Percentiles rank a stretch among this genome's conserved stretches.
phyloP scores from a whole-genome alignment of 1,140 invertebrate species.

The Bombus waltoni region DNA sequence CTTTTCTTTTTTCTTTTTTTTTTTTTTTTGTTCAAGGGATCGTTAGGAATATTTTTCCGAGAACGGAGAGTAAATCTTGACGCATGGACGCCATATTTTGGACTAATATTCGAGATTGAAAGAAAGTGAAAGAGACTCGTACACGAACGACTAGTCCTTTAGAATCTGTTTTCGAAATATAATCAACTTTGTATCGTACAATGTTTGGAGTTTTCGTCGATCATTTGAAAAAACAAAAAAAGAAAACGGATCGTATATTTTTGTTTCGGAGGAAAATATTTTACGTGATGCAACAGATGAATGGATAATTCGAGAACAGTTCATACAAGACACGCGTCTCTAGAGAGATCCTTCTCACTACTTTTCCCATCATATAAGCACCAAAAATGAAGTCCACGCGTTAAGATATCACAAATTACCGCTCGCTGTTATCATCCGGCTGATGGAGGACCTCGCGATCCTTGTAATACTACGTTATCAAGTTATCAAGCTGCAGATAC shows the following conservation, averaged over 20 bases:
- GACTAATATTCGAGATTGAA: no score
- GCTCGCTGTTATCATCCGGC: no score
- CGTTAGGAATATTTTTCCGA: background rate
- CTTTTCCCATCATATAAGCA: background rate
- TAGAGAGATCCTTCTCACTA: background rate
- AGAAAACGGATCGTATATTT: background rate
- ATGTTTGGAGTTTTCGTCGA: background rate
- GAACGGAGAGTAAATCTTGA: background rate
- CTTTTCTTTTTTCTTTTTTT: background rate
- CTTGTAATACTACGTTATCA: background rate
- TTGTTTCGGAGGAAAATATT: background rate
- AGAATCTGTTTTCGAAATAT: background rate
- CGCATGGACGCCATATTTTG: background rate
- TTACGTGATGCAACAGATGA: background rate
- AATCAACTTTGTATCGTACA: background rate
- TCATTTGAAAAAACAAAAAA: background rate
- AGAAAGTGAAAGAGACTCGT: background rate
- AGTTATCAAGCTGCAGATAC: no score
- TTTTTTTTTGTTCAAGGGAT: background rate
- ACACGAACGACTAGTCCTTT: no score
- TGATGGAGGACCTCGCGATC: conserved; percentile 3
- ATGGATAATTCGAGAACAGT: background rate
- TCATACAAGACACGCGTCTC: background rate
- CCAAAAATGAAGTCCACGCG: background rate
- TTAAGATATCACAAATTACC: background rate